These are phyloP conservation scores for Catostomus latipinnis DNA, from an alignment of 2,797 vertebrate genomes.

Conservation along the genomic window DNA sequence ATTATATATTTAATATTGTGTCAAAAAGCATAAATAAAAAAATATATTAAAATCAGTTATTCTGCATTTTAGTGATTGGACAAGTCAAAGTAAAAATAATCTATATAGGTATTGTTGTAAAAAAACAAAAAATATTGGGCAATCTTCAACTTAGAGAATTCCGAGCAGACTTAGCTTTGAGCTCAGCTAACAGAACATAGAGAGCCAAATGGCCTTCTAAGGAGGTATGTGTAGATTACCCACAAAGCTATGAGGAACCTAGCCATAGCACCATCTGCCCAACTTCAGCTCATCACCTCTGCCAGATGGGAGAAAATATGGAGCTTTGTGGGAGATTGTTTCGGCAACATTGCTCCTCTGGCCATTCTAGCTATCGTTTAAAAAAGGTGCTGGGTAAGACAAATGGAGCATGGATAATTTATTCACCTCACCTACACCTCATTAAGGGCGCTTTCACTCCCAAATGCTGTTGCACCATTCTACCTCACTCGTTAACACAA, in stretches of 20 bases:
- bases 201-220: slow-evolving; percentile 56
- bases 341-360: slow-evolving; percentile 63
- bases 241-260: slow-evolving; percentile 66
- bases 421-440: slow-evolving; percentile 23
- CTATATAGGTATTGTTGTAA: too few species aligned
- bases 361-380: slow-evolving; percentile 55
- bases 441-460: background rate
- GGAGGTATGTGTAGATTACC: slow-evolving; percentile 64
- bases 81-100: too few species aligned
- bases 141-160: background rate
- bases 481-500: slow-evolving; percentile 17
- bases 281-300: slow-evolving; percentile 75
- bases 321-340: slow-evolving; percentile 58
- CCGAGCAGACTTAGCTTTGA: slow-evolving; percentile 6
- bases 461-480: background rate
- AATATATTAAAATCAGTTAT: too few species aligned
- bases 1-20: too few species aligned
- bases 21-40: too few species aligned
- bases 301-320: slow-evolving; percentile 70
- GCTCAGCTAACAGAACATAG: slow-evolving; percentile 51
- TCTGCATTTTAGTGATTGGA: too few species aligned
- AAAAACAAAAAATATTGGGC: background rate
- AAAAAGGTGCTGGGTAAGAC: slow-evolving; percentile 30
- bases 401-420: slow-evolving; percentile 9
- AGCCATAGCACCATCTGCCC: slow-evolving; percentile 70